These are phyloP conservation scores for Andrena minutula DNA, from an alignment of 2,888 invertebrate species.

Conservation along the genomic window DNA sequence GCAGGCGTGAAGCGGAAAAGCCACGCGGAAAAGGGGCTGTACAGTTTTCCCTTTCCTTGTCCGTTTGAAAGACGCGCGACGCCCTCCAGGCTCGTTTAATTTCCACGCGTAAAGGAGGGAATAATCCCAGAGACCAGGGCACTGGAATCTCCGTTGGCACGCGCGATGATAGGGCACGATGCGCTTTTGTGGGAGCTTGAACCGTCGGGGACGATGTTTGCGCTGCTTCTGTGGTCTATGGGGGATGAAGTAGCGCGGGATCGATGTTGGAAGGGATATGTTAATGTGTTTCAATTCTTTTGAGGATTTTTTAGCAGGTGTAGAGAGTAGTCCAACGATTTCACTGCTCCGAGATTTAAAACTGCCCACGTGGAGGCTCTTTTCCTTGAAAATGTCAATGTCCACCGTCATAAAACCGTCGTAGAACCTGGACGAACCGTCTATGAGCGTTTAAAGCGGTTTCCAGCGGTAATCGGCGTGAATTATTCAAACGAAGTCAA, in stretches of 20 bases:
- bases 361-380: too few relatives aligned
- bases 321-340: too few relatives aligned
- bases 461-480: constrained; percentile 15
- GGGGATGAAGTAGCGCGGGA: neutral
- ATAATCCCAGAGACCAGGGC: neutral
- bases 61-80: constrained; percentile 10
- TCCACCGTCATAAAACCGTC: neutral
- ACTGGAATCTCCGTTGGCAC: neutral
- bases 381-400: neutral
- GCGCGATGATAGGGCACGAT: neutral
- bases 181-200: neutral
- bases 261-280: neutral
- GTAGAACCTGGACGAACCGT: too few relatives aligned
- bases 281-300: neutral
- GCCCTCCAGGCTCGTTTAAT: constrained; percentile 46
- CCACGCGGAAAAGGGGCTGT: constrained; percentile 4
- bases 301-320: neutral
- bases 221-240: neutral
- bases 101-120: constrained; percentile 18
- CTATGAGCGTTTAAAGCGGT: neutral
- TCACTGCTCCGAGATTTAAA: too few relatives aligned
- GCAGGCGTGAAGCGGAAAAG: constrained; percentile 33
- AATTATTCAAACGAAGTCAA: constrained; percentile 46
- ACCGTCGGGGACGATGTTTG: neutral
- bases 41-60: constrained; percentile 9